These are phyloP conservation scores for Nycteola revayana DNA, from an alignment of 2,888 invertebrate genomes.

Conservation along the genomic window DNA sequence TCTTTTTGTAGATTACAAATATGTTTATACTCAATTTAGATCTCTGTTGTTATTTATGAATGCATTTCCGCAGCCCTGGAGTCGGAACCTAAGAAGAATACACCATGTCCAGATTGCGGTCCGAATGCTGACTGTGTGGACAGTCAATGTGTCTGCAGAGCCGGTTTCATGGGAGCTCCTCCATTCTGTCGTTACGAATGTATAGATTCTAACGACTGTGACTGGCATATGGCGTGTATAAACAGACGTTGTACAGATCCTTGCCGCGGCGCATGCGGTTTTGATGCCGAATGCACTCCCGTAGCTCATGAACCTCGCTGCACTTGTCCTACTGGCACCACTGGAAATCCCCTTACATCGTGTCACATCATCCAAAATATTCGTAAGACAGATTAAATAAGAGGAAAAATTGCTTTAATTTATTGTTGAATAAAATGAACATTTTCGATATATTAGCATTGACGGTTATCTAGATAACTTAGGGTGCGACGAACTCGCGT, in stretches of 20 bases:
- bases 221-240: slow-evolving; percentile 85
- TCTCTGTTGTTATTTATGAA: not conserved
- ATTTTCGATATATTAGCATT: too few relatives aligned
- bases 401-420: slow-evolving; percentile 61
- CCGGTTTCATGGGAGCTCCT: slow-evolving; percentile 86
- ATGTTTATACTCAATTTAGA: not conserved
- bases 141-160: slow-evolving; percentile 85
- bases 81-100: slow-evolving; percentile 66
- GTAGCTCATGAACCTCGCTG: slow-evolving; percentile 88
- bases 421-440: too few relatives aligned
- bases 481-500: slow-evolving; percentile 47
- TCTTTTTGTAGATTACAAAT: too few relatives aligned
- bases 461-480: too few relatives aligned
- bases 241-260: slow-evolving; percentile 88
- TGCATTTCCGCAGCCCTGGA: slow-evolving; percentile 44
- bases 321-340: slow-evolving; percentile 84
- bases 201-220: slow-evolving; percentile 86
- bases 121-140: slow-evolving; percentile 87
- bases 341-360: slow-evolving; percentile 88
- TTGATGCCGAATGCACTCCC: slow-evolving; percentile 86
- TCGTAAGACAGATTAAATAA: slow-evolving; percentile 67
- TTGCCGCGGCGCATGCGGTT: slow-evolving; percentile 89
- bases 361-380: slow-evolving; percentile 81
- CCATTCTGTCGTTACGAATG: slow-evolving; percentile 89
- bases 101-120: slow-evolving; percentile 87